Base-by-base conservation (phyloP, 2,888 invertebrate species). In the Cheiracanthium punctorium region DNA sequence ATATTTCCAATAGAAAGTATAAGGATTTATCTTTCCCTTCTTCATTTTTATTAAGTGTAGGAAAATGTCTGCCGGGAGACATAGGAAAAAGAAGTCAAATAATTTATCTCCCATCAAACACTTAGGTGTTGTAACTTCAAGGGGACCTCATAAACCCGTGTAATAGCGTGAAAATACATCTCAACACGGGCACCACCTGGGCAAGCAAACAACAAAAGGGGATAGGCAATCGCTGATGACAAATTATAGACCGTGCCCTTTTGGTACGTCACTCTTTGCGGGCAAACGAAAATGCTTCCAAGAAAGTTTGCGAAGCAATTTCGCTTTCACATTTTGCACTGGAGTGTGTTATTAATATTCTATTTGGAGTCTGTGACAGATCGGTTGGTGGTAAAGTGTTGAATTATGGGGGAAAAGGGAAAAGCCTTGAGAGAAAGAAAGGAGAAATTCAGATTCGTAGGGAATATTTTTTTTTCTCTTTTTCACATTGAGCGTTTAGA, bases 231-330 rank as follows among this genome's bases (percentile, higher is more conserved):
- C 58, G 70, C 41, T 58, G 28, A 41, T 82, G 82, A 82, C 82
- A 82, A 82, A 82, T 82, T 82, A 75, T 58, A 75, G 82, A 52
- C 70, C 75, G 58, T 30, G 64, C 70, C 67, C 74, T 52, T 81
- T 30, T 20, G 20, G 33, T 29, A 30, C 73, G 33, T 81, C 67
- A 74, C 30, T 74, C 65, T 65, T 52, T 24, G n/a, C 24, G 24
- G 5, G 58, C 58, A 1, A 58, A 10, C 10, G 43, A 2, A 24
- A 24, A 58, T 5, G 24, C 1, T 24, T 58, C 58, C 5, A 58
- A 7, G 24, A 24, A 58, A 12, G 20, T 58, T 58, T 58, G 58
- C 58, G 58, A 24, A 24, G 58, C 58, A 58, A 58, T 58, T 58
- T 58, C 24, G 24, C 58, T 24, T 58, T 58, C 58, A 58, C 58